Conservation (phyloP, 2,797 vertebrate genomes). For the Melanotaenia pygmaea region DNA sequence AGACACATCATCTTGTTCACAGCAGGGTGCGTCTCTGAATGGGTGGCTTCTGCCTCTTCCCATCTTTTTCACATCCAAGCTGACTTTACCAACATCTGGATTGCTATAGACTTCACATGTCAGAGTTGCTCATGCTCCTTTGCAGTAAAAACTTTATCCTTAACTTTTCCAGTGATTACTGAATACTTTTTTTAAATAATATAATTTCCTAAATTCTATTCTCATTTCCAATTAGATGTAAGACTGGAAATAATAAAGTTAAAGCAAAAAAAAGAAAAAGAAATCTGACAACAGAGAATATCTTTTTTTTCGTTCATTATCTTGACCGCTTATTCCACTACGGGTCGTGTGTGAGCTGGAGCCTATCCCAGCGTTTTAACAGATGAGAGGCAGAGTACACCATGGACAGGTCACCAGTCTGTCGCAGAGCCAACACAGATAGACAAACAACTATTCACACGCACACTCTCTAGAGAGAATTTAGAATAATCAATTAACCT, state of each 20-base stretch:
- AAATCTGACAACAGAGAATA: conserved; percentile 13
- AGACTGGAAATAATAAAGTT: neutral
- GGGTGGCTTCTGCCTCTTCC: neutral
- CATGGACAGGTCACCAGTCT: too few species aligned
- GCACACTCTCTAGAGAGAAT: too few species aligned
- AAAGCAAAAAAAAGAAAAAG: neutral
- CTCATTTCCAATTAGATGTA: neutral
- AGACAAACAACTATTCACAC: too few species aligned
- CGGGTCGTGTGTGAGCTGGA: too few species aligned
- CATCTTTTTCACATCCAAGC: neutral
- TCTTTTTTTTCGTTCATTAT: too few species aligned
- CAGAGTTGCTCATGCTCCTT: neutral
- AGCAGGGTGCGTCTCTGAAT: conserved; percentile 42
- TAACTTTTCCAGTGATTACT: neutral
- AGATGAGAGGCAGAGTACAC: too few species aligned
- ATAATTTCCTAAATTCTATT: neutral
- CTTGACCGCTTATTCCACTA: too few species aligned
- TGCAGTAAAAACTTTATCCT: neutral
- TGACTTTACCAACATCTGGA: conserved; percentile 18
- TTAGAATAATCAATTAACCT: too few species aligned
- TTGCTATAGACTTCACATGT: conserved; percentile 6
- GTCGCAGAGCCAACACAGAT: too few species aligned
- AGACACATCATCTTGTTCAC: conserved; percentile 48
- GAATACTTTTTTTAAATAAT: neutral
- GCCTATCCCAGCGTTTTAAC: too few species aligned